phyloP scores from a whole-genome alignment of 2,113 vertebrate species.

The Chionodraco myersi region DNA sequence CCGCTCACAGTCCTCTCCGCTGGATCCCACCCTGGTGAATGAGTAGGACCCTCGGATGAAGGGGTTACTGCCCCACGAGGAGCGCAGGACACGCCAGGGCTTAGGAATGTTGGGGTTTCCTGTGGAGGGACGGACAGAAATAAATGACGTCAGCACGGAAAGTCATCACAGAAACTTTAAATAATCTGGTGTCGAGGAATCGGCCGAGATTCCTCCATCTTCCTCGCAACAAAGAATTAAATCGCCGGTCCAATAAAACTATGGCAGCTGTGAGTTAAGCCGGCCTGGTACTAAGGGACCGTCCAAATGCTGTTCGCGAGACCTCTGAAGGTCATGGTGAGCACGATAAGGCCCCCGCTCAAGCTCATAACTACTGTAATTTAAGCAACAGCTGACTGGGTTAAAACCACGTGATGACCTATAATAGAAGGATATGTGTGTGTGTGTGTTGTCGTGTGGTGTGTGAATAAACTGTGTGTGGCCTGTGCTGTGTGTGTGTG shows the following conservation, averaged over 20 bases:
- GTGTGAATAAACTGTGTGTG: conserved; percentile 18
- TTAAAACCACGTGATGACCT: conserved; percentile 73
- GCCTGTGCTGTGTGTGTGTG: background rate
- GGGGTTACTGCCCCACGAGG: conserved; percentile 96
- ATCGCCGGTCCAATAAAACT: background rate
- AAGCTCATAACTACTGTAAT: too few relatives aligned
- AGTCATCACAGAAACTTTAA: background rate
- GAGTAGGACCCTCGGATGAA: conserved; percentile 96
- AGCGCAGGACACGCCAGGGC: conserved; percentile 94
- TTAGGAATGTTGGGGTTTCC: conserved; percentile 98
- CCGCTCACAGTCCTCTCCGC: conserved; percentile 92
- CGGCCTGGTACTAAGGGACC: background rate
- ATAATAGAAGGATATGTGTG: conserved; percentile 11
- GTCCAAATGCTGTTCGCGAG: too few relatives aligned
- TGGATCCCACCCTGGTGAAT: conserved; percentile 96
- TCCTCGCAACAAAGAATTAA: too few relatives aligned
- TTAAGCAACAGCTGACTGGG: conserved; percentile 62
- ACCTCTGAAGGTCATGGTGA: too few relatives aligned
- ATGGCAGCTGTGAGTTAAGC: background rate
- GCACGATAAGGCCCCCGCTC: conserved; percentile 41
- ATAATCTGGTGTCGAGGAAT: background rate
- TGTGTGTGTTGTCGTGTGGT: conserved; percentile 17
- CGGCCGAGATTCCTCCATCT: too few relatives aligned
- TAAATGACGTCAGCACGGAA: background rate
- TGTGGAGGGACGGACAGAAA: conserved; percentile 59